These are phyloP conservation scores for Pipra filicauda DNA, from an alignment of 2,113 vertebrate genomes.

Conservation along the genomic window DNA sequence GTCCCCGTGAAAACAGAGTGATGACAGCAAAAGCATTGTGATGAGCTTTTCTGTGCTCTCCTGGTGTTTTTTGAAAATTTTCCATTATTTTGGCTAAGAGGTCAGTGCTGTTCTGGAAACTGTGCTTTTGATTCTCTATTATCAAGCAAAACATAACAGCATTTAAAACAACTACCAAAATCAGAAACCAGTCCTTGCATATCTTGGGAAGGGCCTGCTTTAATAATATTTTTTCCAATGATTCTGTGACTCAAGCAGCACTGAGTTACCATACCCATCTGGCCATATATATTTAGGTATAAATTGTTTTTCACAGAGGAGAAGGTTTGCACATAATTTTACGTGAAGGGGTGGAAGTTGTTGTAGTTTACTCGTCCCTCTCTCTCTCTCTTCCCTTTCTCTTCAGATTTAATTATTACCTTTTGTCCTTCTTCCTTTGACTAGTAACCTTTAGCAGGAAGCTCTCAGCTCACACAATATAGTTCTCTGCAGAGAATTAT, in stretches of 20 bases:
- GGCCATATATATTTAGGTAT: neutral
- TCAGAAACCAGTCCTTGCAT: neutral
- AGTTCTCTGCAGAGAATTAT: neutral
- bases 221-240: neutral
- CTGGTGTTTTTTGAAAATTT: neutral
- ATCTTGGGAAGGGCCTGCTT: neutral
- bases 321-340: neutral
- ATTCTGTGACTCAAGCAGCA: neutral
- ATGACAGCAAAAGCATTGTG: conserved; percentile 25
- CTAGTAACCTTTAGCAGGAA: neutral
- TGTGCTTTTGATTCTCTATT: neutral
- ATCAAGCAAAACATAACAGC: neutral
- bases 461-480: neutral
- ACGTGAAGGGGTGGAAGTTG: neutral
- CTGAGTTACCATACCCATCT: neutral
- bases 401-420: neutral
- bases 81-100: conserved; percentile 17
- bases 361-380: neutral
- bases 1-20: neutral
- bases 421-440: neutral
- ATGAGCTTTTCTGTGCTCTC: neutral
- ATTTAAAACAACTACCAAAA: neutral
- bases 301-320: neutral
- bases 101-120: neutral
- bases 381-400: neutral